phyloP scores from a whole-genome alignment of 2,888 invertebrate genomes.

The Harpalus rufipes region DNA sequence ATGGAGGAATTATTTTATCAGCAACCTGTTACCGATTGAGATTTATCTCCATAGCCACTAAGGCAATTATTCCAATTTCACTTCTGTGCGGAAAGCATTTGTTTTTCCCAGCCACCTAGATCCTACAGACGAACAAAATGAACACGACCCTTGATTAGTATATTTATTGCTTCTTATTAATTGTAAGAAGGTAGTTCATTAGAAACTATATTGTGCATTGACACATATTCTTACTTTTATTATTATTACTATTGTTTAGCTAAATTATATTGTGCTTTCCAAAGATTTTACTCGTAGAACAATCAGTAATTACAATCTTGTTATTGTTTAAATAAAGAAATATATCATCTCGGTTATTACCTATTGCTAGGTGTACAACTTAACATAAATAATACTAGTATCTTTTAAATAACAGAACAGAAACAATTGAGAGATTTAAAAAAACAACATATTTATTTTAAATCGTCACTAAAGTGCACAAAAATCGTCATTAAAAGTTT shows the following conservation, averaged over 20 bases:
- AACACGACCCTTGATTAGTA: not conserved
- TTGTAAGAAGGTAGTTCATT: not conserved
- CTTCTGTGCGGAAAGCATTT: conserved; percentile 9
- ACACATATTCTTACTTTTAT: not conserved
- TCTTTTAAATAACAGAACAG: too few species aligned
- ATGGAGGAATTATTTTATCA: conserved; percentile 54
- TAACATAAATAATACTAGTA: too few species aligned
- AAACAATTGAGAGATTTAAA: too few species aligned
- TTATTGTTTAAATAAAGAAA: not conserved
- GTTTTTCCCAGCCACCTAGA: not conserved
- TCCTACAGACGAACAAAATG: not conserved
- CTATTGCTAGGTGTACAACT: too few species aligned
- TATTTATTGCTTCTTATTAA: too few species aligned
- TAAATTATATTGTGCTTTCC: not conserved
- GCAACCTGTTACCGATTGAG: conserved; percentile 41
- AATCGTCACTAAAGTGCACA: too few species aligned
- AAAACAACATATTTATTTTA: too few species aligned
- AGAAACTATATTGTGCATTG: conserved; percentile 2
- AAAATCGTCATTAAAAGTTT: too few species aligned
- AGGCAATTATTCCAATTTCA: conserved; percentile 43
- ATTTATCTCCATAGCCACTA: conserved; percentile 20
- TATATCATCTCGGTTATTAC: too few species aligned
- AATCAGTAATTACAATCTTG: not conserved
- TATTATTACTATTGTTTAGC: not conserved
- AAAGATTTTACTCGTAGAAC: not conserved